Evolutionary conservation across 2,113 vertebrate genomes (phyloP).

Genomic region (Zosterops hypoxanthus): DNA sequence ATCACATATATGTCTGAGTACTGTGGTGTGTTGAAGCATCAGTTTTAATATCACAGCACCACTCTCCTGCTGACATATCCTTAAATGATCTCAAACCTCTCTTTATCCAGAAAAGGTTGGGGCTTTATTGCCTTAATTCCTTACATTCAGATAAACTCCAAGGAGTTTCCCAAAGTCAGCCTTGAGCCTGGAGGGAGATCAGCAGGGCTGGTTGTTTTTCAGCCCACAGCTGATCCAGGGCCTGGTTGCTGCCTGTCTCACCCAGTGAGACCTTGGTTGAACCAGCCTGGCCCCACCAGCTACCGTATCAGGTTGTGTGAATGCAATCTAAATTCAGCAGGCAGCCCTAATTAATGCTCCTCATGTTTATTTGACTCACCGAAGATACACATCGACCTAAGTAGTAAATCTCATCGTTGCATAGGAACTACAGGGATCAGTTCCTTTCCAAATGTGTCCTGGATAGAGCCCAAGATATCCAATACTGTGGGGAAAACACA

Average conservation of each 20-base stretch:
- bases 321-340: slow-evolving; percentile 51
- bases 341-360: slow-evolving; percentile 17
- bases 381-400: background rate
- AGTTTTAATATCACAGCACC: background rate
- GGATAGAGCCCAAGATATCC: slow-evolving; percentile 50
- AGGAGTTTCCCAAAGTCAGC: background rate
- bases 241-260: background rate
- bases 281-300: background rate
- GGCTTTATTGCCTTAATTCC: background rate
- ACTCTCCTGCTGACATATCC: background rate
- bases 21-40: background rate
- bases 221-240: background rate
- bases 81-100: background rate
- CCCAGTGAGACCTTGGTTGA: background rate
- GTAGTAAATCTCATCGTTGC: slow-evolving; percentile 44
- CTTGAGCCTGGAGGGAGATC: background rate
- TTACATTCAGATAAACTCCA: background rate
- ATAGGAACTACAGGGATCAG: slow-evolving; percentile 44
- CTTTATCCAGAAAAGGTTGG: background rate
- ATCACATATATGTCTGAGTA: background rate
- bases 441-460: slow-evolving; percentile 53
- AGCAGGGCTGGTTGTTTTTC: background rate
- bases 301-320: slow-evolving; percentile 3
- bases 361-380: slow-evolving; percentile 35
- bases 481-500: slow-evolving; percentile 61